Evolutionary conservation across 1,140 invertebrate genomes (phyloP), one percentile per base, ranked within the genome.

Genomic region (Leptinotarsa texana): DNA sequence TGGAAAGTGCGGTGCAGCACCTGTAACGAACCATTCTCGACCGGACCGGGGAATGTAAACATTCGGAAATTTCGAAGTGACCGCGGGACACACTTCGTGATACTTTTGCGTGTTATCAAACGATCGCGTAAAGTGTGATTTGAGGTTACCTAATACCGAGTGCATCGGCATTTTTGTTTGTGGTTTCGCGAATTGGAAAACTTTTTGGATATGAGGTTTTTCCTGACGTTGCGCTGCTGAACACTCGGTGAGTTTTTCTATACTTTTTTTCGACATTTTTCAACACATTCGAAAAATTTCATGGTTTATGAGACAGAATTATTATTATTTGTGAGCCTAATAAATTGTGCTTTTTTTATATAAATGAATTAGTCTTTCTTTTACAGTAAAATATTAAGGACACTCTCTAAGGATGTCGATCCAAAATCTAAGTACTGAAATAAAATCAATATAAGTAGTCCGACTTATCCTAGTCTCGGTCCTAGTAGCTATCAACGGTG

Each of bases 1-100:
- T 67, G 24, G 65, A 67, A 42, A 67, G 65, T 67, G 65, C 65
- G 18, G 65, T 67, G 65, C 65, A 67, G 65, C 65, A 67, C 65
- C 65, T 67, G 65, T 67, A 67, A 57, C 21, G 27, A 24, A 67
- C 22, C 65, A 67, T 67, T 67, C 65, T 22, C 65, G 24, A 42
- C 65, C 65, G 65, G 42, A 24, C 65, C 18, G 65, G 17, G 65
- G 65, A 24, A 42, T 67, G 65, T 67, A 67, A 67, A 67, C 65
- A 67, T 67, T 67, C 51, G 15, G 27, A 67, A 67, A 67, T 33
- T 67, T 67, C 65, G 65, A 67, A 67, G 24, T 67, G 65, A 67
- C 65, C 65, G 65, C 21, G 65, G 65, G 65, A 24, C 65, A 67
- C 13, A 27, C 65, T 67, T 22, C 65, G 65, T 67, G 65, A 67